Base-by-base conservation (phyloP, 2,797 vertebrate genomes). In the Sciaenops ocellatus region DNA sequence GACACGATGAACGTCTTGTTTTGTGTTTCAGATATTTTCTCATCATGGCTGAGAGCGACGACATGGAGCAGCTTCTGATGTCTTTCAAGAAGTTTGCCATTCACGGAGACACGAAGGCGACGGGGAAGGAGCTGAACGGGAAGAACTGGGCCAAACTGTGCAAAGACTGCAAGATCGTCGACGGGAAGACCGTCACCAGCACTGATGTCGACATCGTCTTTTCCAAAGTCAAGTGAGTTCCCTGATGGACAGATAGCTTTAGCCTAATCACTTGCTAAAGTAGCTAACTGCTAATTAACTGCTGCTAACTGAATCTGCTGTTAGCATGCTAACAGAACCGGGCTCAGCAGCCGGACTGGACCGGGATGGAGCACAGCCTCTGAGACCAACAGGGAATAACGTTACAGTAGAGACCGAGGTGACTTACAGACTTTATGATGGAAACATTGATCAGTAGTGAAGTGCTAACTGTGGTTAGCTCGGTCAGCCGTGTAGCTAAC, bases 81-180 rank as follows among this genome's bases (percentile, higher is more conserved):
- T 95, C 98, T 52, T 99, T 99, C 85, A 96, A 94, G 86, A 98
- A 95, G 87, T 99, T 99, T 8, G 96, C 98, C 16, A 83, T 98
- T 82, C 97, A 99, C 0, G 98, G 98, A 0, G 98, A 99, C 93
- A 95, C 96, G 59, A 98, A 98, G 89, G 97, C 97, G 0, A 95
- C 95, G 0, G 98, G 98, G 20, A 97, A 96, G 52, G 98, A 99
- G 90, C 94, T 99, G 93, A 98, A 97, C 0, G 98, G 98, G 66
- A 99, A 99, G 93, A 99, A 99, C 94, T 99, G 98, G 97, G 97
- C 97, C 87, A 99, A 99, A 85, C 94, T 99, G n/a, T 99, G 98
- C 90, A 99, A 99, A 60, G 98, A 99, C 91, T 98, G 97, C 88
- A 97, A 97, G 92, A 96, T 99, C 85, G 96, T 90, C 0, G 98